Evolutionary conservation across 2,797 vertebrate genomes (phyloP), one percentile per base, ranked within the genome.

Genomic region (Peromyscus aztecus): DNA sequence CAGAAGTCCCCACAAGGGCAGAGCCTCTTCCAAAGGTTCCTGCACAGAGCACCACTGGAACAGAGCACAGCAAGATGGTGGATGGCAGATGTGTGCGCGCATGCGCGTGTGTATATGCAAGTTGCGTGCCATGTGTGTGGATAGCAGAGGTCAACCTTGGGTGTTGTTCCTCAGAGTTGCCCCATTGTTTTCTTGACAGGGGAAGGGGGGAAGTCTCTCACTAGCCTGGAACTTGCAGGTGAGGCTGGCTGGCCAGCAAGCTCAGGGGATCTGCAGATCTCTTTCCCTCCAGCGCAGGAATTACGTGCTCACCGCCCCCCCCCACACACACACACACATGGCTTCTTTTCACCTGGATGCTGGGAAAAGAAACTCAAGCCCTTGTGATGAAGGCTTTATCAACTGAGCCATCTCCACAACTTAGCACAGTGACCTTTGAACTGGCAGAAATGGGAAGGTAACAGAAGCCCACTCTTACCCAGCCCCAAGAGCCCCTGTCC

Each of bases 391-490:
- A 85, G 12, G 83, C 14, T 87, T 87, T 24, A 29, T n/a, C 49
- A 37, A 37, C 34, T 1, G 65, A 71, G 23, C 34, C 14, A 37
- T 16, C 67, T 59, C n/a, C 86, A 65, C 40, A 59, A 29, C 69
- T 27, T 19, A 2, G 55, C 37, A 61, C 40, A 43, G 37, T 21
- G 24, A 21, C 14, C 13, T 80, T 34, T 40, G 46, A 61, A 80
- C 12, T 17, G 49, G 40, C 37, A n/a, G 71, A 57, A 12, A 78
- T 0, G 0, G 2, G 46, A 34, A 57, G 55, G 52, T 0, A 4
- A n/a, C 1, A 24, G 2, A 63, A 27, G 10, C 4, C 12, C 37
- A 6, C 1, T 0, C n/a, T n/a, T 6, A 29, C 29, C 1, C 83
- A 17, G 55, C 65, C 34, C 37, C 6, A 27, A 57, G 17, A 89